Evolutionary conservation across 1,140 invertebrate species (phyloP).

Genomic region (Agrypnia vestita): DNA sequence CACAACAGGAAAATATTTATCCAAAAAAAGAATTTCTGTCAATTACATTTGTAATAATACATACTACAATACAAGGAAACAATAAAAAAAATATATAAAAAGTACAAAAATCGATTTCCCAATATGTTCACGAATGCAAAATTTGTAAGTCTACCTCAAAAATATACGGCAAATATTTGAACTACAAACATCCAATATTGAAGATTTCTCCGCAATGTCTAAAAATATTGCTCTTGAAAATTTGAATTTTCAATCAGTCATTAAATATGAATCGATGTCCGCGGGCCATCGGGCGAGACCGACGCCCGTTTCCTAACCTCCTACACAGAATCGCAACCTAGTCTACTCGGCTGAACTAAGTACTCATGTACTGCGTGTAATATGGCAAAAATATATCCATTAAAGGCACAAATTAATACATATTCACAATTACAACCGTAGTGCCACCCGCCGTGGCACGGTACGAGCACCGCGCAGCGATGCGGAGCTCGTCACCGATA

Average conservation of each 20-base stretch:
- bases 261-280: conserved; percentile 38
- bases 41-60: conserved; percentile 8
- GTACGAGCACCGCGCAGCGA: not conserved
- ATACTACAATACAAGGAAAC: not conserved
- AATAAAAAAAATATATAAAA: not conserved
- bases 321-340: conserved; percentile 29
- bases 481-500: not conserved
- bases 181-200: conserved; percentile 27
- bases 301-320: conserved; percentile 24
- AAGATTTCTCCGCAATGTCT: conserved; percentile 10
- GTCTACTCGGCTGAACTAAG: conserved; percentile 31
- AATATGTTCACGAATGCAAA: conserved; percentile 31
- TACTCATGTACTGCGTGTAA: conserved; percentile 41
- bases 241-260: conserved; percentile 53
- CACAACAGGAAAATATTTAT: too few species aligned
- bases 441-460: not conserved
- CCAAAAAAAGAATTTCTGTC: too few species aligned
- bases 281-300: conserved; percentile 7
- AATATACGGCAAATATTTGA: conserved; percentile 20
- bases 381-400: conserved; percentile 59
- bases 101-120: conserved; percentile 30
- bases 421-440: conserved; percentile 55
- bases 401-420: conserved; percentile 61
- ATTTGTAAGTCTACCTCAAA: conserved; percentile 15
- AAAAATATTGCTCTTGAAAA: conserved; percentile 57